Base-by-base conservation (phyloP, 2,888 invertebrate genomes). In the Netelia virgata region DNA sequence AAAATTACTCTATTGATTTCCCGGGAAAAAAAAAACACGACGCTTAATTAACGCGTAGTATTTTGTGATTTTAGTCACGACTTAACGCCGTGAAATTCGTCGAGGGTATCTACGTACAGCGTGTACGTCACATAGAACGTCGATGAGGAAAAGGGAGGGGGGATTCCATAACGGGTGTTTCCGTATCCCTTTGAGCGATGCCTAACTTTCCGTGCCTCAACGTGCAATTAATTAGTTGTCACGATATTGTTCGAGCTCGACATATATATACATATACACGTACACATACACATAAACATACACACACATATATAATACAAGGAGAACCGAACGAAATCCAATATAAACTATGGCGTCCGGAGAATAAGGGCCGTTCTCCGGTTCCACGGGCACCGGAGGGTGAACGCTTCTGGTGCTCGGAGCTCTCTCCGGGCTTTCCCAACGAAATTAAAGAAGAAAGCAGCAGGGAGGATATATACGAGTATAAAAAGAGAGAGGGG, bases 381-480 rank as follows among this genome's bases (percentile, higher is more conserved):
- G 41, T 68, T 36, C 36, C 36, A 36, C 6, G 36, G 6, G 36
- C 36, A 14, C 14, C 47, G 47, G 47, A 47, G 47, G 14, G 47
- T 14, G 14, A 47, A 47, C 18, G 57, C 16, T 57, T 20, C 18
- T 18, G 20, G n/a, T 73, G 59, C 43, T 41, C 43, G 43, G 20
- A 36, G 50, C 73, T 66, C 68, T 59, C 11, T 18, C 20, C 43
- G 47, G 18, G 16, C 50, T 28, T 18, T 20, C 20, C 53, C 63
- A 41, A 72, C 41, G 78, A 78, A 78, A 78, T 78, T 78, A 72
- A 78, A 78, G 64, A 63, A 70, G 36, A 53, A 70, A 50, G 23
- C 55, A 9, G 16, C 57, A 18, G 16, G 18, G 43, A 64, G 10
- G 61, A 61, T 61, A 61, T n/a, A 61, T 61, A 41, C 8, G 10